Evolutionary conservation across 1,140 invertebrate species (phyloP).

Genomic region (Camponotus pennsylvanicus): DNA sequence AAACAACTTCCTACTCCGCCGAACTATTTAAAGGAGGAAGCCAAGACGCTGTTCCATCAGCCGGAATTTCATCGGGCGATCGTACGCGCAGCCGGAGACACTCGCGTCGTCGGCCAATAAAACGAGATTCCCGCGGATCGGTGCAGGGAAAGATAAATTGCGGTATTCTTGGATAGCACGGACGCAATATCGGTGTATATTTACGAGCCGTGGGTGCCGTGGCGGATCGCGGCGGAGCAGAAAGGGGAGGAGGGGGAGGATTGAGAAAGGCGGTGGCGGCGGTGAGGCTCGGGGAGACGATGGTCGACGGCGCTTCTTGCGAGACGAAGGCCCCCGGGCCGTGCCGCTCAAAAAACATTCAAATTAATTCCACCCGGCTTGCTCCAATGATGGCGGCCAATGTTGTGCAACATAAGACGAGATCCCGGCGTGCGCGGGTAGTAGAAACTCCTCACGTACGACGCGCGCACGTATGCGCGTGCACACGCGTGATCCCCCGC

Average conservation of each 20-base stretch:
- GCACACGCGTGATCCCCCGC: conserved; percentile 46
- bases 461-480: conserved; percentile 23
- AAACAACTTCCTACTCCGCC: neutral
- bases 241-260: conserved; percentile 20
- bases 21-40: conserved; percentile 30
- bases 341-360: conserved; percentile 84
- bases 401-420: conserved; percentile 82
- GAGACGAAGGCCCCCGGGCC: conserved; percentile 78
- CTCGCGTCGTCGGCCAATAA: conserved; percentile 65
- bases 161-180: conserved; percentile 73
- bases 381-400: conserved; percentile 83
- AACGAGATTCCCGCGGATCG: conserved; percentile 76
- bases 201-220: conserved; percentile 72
- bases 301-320: conserved; percentile 74
- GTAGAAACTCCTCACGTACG: conserved; percentile 56
- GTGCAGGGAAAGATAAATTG: conserved; percentile 79
- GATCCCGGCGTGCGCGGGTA: conserved; percentile 38
- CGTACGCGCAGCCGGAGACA: conserved; percentile 51
- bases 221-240: conserved; percentile 43
- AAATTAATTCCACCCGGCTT: conserved; percentile 83
- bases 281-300: conserved; percentile 36
- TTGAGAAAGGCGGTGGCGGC: conserved; percentile 60
- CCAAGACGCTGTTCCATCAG: conserved; percentile 45
- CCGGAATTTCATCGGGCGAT: conserved; percentile 57
- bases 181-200: conserved; percentile 80